Conservation (phyloP, 2,888 invertebrate species). For the Asteroscopus sphinx region DNA sequence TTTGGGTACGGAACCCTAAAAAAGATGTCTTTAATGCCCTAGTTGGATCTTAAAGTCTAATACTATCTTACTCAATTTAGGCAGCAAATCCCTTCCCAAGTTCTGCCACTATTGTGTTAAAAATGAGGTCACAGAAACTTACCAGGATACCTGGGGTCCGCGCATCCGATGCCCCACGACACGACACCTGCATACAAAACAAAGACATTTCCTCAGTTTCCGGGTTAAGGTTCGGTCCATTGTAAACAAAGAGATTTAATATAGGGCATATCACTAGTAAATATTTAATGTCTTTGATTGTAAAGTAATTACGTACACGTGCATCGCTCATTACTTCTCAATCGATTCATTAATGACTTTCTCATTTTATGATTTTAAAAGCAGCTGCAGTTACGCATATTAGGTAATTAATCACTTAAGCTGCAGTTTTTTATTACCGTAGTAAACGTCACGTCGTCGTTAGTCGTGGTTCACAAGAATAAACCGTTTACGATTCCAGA, state of each 20-base stretch:
- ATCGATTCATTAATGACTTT: constrained; percentile 14
- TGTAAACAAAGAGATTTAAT: too few relatives aligned
- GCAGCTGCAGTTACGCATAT: background rate
- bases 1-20: too few relatives aligned
- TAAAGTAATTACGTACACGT: constrained; percentile 8
- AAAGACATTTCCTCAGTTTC: background rate
- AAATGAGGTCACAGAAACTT: constrained; percentile 47
- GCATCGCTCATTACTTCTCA: constrained; percentile 6
- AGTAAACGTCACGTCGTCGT: too few relatives aligned
- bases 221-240: constrained; percentile 11
- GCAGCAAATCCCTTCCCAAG: too few relatives aligned
- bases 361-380: constrained; percentile 1
- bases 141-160: constrained; percentile 88
- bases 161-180: constrained; percentile 92
- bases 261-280: too few relatives aligned
- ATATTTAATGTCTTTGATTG: too few relatives aligned
- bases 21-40: too few relatives aligned
- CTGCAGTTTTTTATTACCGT: background rate
- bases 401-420: background rate
- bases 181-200: constrained; percentile 87
- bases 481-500: too few relatives aligned
- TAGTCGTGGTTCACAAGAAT: too few relatives aligned
- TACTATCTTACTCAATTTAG: too few relatives aligned
- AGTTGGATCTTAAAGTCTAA: too few relatives aligned
- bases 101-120: background rate